phyloP scores from a whole-genome alignment of 1,140 invertebrate species.

The Heliconius congener region DNA sequence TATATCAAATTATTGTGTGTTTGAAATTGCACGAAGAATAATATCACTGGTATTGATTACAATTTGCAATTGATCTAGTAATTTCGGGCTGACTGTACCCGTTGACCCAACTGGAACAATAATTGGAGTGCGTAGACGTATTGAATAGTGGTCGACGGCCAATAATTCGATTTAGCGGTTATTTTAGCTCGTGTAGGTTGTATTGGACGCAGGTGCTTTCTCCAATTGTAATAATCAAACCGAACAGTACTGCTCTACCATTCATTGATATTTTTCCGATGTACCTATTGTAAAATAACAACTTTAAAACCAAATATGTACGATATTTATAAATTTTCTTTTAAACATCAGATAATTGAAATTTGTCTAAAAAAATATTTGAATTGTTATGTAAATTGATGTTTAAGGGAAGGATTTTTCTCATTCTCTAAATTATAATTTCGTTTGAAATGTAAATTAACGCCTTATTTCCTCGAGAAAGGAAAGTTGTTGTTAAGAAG shows the following conservation, averaged over 20 bases:
- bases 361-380: not conserved
- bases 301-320: not conserved
- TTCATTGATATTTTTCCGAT: not conserved
- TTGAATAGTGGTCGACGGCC: constrained; percentile 61
- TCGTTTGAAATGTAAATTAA: constrained; percentile 14
- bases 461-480: constrained; percentile 10
- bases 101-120: constrained; percentile 52
- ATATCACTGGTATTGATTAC: constrained; percentile 5
- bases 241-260: constrained; percentile 20
- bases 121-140: constrained; percentile 60
- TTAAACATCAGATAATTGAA: not conserved
- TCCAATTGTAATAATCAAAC: constrained; percentile 63
- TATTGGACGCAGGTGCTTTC: constrained; percentile 61
- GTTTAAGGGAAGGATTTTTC: not conserved
- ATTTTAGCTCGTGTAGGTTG: constrained; percentile 65
- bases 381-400: constrained; percentile 1
- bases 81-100: constrained; percentile 40
- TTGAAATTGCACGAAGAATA: constrained; percentile 4
- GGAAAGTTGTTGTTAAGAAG: constrained; percentile 6
- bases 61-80: constrained; percentile 26
- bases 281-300: not conserved
- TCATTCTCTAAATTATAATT: constrained; percentile 1
- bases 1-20: not conserved
- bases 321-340: not conserved
- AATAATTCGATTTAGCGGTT: constrained; percentile 76